phyloP scores from a whole-genome alignment of 23 tunicate genomes.

The Phallusia fumigata region DNA sequence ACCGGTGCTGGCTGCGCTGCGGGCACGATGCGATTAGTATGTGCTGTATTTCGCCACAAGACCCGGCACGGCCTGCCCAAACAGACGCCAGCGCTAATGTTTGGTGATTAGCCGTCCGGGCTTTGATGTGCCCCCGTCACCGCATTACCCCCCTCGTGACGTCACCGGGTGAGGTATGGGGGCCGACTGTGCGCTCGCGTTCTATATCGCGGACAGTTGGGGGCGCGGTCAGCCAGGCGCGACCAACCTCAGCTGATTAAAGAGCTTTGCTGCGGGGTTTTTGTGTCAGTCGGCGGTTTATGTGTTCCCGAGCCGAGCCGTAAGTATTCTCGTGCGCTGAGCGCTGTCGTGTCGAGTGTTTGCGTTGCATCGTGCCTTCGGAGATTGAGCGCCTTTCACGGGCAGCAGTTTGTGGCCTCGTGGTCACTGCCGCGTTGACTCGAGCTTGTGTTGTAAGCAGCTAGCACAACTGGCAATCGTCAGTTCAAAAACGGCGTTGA shows the following conservation, averaged over 20 bases:
- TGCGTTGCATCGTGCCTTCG: not conserved
- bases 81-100: constrained; percentile 10
- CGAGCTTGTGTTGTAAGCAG: no score
- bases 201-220: constrained; percentile 2
- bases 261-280: not conserved
- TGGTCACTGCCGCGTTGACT: no score
- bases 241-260: constrained; percentile 7
- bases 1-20: not conserved
- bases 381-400: not conserved
- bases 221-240: constrained; percentile 3
- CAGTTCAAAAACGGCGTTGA: no score
- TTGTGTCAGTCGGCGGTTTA: constrained; percentile 9
- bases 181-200: not conserved
- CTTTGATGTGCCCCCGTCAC: not conserved
- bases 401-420: no score
- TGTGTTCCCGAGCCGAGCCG: constrained; percentile 6
- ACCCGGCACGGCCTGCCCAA: not conserved
- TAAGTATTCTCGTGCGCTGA: constrained; percentile 10
- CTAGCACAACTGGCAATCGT: no score
- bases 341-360: constrained; percentile 6
- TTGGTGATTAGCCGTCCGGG: constrained; percentile 1
- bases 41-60: not conserved
- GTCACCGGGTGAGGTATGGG: constrained; percentile 1
- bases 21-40: not conserved
- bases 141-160: not conserved